These are phyloP conservation scores for Lycaena phlaeas DNA, from an alignment of 2,888 invertebrate genomes.

Conservation along the genomic window DNA sequence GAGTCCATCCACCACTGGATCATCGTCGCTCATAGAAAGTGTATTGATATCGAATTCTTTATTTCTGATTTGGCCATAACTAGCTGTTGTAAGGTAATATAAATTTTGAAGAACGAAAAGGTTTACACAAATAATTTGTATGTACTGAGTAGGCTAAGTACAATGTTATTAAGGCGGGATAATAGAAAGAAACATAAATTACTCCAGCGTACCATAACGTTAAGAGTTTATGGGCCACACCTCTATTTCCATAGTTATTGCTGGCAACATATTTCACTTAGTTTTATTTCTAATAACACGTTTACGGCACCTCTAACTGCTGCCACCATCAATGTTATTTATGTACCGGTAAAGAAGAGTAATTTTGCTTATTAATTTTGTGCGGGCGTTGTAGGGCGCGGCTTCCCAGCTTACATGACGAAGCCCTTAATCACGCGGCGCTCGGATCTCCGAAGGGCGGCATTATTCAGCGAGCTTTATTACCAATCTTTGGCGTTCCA, in stretches of 20 bases:
- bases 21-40: too few relatives aligned
- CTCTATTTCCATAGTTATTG: slow-evolving; percentile 8
- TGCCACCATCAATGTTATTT: slow-evolving; percentile 62
- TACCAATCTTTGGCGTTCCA: slow-evolving; percentile 17
- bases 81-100: too few relatives aligned
- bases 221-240: slow-evolving; percentile 1
- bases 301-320: slow-evolving; percentile 51
- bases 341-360: slow-evolving; percentile 57
- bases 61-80: too few relatives aligned
- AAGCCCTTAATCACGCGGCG: slow-evolving; percentile 41
- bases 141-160: too few relatives aligned
- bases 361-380: slow-evolving; percentile 65
- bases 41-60: too few relatives aligned
- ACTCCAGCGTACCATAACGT: neutral
- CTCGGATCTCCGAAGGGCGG: slow-evolving; percentile 28
- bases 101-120: too few relatives aligned
- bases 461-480: slow-evolving; percentile 29
- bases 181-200: slow-evolving; percentile 2
- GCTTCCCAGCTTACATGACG: slow-evolving; percentile 48
- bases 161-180: too few relatives aligned
- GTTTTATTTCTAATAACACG: slow-evolving; percentile 18
- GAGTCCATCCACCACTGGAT: too few relatives aligned
- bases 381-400: slow-evolving; percentile 43
- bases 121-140: too few relatives aligned
- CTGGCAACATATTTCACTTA: slow-evolving; percentile 16